Evolutionary conservation across 2,797 vertebrate species (phyloP).

Genomic region (Myotis vivesi): DNA sequence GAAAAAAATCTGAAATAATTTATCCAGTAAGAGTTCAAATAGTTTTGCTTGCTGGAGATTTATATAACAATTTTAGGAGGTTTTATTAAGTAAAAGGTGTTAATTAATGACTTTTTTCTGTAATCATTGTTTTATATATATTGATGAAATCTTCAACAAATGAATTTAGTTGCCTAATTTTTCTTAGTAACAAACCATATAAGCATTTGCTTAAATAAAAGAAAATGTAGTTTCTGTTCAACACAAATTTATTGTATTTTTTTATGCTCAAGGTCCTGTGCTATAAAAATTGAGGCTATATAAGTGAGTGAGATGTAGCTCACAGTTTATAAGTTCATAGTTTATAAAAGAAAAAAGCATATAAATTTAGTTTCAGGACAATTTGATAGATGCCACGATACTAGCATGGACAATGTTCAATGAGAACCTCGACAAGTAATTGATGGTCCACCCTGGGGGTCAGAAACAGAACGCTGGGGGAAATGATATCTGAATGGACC

Average conservation of each 20-base stretch:
- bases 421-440: neutral
- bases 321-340: neutral
- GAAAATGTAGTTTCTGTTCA: neutral
- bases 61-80: neutral
- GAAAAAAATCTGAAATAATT: neutral
- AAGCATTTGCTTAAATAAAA: neutral
- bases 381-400: neutral
- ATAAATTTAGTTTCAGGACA: neutral
- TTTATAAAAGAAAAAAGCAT: neutral
- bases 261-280: neutral
- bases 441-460: neutral
- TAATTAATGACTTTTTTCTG: neutral
- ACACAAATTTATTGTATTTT: neutral
- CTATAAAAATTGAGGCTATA: neutral
- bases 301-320: neutral
- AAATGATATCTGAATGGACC: neutral
- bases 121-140: neutral
- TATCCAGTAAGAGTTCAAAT: neutral
- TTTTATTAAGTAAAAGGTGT: neutral
- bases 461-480: neutral
- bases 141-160: neutral
- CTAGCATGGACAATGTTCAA: no score
- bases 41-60: neutral
- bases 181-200: neutral
- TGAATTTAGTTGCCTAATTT: neutral